Conservation (phyloP, 2,888 invertebrate genomes). For the Acanthosoma haemorrhoidale region DNA sequence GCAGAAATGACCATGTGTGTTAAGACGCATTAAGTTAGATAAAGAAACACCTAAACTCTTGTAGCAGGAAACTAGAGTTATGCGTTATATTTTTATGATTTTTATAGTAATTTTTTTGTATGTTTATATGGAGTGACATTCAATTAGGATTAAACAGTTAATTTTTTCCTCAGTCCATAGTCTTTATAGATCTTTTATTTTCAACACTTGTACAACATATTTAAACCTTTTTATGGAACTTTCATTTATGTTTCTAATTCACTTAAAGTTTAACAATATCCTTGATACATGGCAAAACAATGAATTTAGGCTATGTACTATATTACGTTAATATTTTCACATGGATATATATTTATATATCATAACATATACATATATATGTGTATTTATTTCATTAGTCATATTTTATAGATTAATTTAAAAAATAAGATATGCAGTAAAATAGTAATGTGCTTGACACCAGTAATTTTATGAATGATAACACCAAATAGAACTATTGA, state of each 20-base stretch:
- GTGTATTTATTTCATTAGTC: slow-evolving; percentile 2
- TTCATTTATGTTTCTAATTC: slow-evolving; percentile 23
- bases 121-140: too few relatives aligned
- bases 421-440: slow-evolving; percentile 37
- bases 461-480: slow-evolving; percentile 4
- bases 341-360: slow-evolving; percentile 19
- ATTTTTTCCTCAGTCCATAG: too few relatives aligned
- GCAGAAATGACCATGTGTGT: too few relatives aligned
- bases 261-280: slow-evolving; percentile 25
- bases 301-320: slow-evolving; percentile 27
- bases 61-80: too few relatives aligned
- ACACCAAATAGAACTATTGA: slow-evolving; percentile 18
- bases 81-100: too few relatives aligned
- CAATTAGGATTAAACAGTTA: too few relatives aligned
- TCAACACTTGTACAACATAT: slow-evolving; percentile 32
- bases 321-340: slow-evolving; percentile 18
- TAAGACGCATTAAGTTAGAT: too few relatives aligned
- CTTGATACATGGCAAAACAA: slow-evolving; percentile 29
- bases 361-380: slow-evolving; percentile 11
- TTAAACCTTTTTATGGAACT: slow-evolving; percentile 20
- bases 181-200: slow-evolving; percentile 26
- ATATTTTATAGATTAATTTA: slow-evolving; percentile 30
- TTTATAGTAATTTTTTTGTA: too few relatives aligned
- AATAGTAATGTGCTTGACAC: slow-evolving; percentile 31
- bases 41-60: too few relatives aligned